Percentiles rank a stretch among this genome's conserved stretches.
Evolutionary conservation across 1,140 invertebrate genomes (phyloP).

Genomic region (Drosophila bifasciata): DNA sequence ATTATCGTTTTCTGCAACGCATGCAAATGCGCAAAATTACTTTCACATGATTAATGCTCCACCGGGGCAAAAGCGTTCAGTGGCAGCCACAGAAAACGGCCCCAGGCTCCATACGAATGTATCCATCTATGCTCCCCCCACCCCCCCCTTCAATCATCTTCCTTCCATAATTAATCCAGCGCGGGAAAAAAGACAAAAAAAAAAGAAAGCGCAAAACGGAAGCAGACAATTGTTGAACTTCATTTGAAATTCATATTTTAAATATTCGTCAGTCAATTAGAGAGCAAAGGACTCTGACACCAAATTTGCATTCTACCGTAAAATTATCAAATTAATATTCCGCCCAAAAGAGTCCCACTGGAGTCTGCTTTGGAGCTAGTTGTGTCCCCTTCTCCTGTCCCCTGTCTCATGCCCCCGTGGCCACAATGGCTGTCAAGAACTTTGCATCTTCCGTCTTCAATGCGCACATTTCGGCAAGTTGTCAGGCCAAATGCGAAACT

Average conservation of each 20-base stretch:
- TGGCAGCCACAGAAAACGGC: constrained; percentile 20
- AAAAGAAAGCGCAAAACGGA: constrained; percentile 10
- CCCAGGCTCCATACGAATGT: background rate
- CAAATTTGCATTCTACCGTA: constrained; percentile 77
- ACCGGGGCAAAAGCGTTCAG: constrained; percentile 37
- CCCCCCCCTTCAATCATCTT: constrained; percentile 1
- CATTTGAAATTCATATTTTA: constrained; percentile 80
- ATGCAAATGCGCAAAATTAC: constrained; percentile 81
- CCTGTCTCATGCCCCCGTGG: constrained; percentile 26
- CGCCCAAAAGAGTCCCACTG: constrained; percentile 34
- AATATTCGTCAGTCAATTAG: constrained; percentile 80
- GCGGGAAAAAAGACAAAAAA: background rate
- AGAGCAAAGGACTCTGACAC: constrained; percentile 75
- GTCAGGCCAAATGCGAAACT: constrained; percentile 67
- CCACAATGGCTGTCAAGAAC: constrained; percentile 72
- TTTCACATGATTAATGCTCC: constrained; percentile 76
- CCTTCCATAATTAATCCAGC: constrained; percentile 55
- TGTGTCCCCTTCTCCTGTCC: background rate
- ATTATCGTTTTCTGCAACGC: constrained; percentile 80
- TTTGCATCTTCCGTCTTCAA: constrained; percentile 17
- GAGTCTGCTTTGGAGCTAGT: background rate
- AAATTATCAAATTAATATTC: constrained; percentile 82
- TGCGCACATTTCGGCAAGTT: constrained; percentile 72
- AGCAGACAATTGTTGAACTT: constrained; percentile 51
- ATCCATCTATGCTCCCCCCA: constrained; percentile 4